Percentiles rank a stretch among this genome's conserved stretches.
These are phyloP conservation scores for Saguinus imperator DNA, from an alignment of 2,113 vertebrate species.

Conservation along the genomic window DNA sequence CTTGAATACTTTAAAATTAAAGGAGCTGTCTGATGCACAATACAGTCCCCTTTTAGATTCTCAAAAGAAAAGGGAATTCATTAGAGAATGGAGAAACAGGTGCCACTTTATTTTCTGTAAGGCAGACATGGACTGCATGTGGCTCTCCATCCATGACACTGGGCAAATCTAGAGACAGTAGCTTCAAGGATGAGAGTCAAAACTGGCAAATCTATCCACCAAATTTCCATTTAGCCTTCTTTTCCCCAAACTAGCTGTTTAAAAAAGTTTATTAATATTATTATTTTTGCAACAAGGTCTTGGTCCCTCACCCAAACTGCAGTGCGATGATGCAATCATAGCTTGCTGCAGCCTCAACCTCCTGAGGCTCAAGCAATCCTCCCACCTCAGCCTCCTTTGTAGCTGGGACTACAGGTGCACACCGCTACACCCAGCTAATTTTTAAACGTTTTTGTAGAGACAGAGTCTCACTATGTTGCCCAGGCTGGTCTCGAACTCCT, in stretches of 20 bases:
- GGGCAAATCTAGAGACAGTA: rapidly evolving
- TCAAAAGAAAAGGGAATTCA: not conserved
- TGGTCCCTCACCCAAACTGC: no score
- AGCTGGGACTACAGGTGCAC: no score
- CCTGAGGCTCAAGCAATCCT: no score
- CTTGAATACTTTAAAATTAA: conserved; percentile 1
- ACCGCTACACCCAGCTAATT: no score
- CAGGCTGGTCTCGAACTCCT: no score
- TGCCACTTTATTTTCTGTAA: not conserved
- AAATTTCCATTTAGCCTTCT: not conserved
- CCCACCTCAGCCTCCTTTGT: no score
- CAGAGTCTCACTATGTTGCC: no score
- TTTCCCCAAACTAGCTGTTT: not conserved
- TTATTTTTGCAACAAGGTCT: no score
- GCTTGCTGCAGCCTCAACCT: no score
- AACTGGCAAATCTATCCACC: not conserved
- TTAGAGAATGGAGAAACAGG: not conserved
- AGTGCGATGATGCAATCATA: no score
- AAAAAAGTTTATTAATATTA: not conserved
- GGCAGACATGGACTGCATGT: not conserved
- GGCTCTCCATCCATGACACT: not conserved
- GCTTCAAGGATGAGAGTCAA: not conserved
- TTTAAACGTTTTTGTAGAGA: no score
- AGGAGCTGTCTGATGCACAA: not conserved
- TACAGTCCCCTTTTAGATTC: conserved; percentile 7